Evolutionary conservation across 2,797 vertebrate genomes (phyloP).

Genomic region (Neosilurus hyrtlii): DNA sequence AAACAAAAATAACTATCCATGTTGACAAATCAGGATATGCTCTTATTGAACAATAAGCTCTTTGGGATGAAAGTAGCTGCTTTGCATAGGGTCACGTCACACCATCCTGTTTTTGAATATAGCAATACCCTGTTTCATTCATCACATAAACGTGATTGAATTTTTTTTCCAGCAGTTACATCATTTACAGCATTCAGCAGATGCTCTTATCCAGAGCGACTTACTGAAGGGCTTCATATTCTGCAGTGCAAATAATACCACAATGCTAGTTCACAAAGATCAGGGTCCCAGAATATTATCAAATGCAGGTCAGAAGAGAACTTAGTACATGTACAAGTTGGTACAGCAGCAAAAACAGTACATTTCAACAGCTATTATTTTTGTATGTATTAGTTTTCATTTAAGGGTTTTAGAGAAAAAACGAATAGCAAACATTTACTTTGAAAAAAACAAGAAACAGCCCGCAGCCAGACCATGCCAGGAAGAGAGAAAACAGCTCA

Average conservation of each 20-base stretch:
- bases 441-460: constrained; percentile 11
- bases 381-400: background rate
- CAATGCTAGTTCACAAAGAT: background rate
- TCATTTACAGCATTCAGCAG: background rate
- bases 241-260: background rate
- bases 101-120: background rate
- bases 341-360: background rate
- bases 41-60: background rate
- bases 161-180: background rate
- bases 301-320: background rate
- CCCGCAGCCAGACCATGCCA: constrained; percentile 25
- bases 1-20: background rate
- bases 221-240: background rate
- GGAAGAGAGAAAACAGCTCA: constrained; percentile 45
- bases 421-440: background rate
- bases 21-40: background rate
- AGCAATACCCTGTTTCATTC: background rate
- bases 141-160: background rate
- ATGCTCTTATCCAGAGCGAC: background rate
- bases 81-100: background rate
- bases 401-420: background rate
- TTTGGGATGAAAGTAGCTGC: background rate
- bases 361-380: background rate
- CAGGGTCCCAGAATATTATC: background rate
- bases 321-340: background rate